Evolutionary conservation across 2,888 invertebrate species (phyloP).

Genomic region (Sycophila texana): DNA sequence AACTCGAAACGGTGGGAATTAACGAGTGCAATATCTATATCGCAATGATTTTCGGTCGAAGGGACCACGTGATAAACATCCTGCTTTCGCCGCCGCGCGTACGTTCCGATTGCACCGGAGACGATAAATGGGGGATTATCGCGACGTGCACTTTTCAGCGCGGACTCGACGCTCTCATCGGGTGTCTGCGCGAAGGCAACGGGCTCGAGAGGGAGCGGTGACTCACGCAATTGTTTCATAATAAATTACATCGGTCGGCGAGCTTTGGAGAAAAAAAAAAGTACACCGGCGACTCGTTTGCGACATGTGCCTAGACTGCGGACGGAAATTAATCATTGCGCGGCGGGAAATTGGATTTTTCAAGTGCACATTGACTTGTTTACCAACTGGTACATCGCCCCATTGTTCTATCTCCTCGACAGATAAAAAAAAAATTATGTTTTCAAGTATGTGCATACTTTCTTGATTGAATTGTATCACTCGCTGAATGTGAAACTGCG

Average conservation of each 20-base stretch:
- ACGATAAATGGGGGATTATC: constrained; percentile 36
- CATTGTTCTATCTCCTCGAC: neutral
- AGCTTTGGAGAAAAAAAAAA: constrained; percentile 13
- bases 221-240: constrained; percentile 57
- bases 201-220: constrained; percentile 49
- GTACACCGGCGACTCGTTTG: neutral
- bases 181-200: constrained; percentile 11
- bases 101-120: constrained; percentile 15
- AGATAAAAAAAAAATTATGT: neutral
- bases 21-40: too few relatives aligned
- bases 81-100: neutral
- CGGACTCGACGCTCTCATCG: constrained; percentile 24
- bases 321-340: constrained; percentile 25
- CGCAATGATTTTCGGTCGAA: neutral
- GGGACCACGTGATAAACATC: neutral
- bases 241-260: constrained; percentile 47
- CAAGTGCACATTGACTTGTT: neutral
- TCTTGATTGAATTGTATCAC: too few relatives aligned
- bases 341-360: constrained; percentile 19
- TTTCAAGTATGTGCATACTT: too few relatives aligned
- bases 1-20: too few relatives aligned
- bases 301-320: constrained; percentile 29
- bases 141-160: constrained; percentile 23
- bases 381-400: neutral
- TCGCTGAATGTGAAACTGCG: too few relatives aligned